Evolutionary conservation across 2,797 vertebrate genomes (phyloP).

Genomic region (Catamblyrhynchus diadema): DNA sequence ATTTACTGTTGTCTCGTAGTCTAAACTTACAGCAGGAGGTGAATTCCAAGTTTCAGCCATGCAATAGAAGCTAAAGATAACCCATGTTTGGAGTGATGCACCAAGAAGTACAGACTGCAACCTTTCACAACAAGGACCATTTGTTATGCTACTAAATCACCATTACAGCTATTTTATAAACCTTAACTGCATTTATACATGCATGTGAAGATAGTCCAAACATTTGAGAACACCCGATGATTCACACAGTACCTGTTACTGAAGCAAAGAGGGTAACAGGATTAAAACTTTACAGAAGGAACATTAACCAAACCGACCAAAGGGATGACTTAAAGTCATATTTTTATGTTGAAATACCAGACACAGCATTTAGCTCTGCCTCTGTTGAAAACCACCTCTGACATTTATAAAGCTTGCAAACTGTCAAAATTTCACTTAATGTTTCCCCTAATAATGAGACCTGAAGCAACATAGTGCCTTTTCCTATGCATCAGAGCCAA

Average conservation of each 20-base stretch:
- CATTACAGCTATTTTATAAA: not conserved
- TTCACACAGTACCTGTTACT: not conserved
- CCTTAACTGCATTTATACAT: not conserved
- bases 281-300: not conserved
- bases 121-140: not conserved
- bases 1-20: not conserved
- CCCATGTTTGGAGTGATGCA: not conserved
- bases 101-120: not conserved
- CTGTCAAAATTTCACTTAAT: not conserved
- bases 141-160: not conserved
- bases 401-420: not conserved
- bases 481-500: not conserved
- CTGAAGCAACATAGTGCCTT: not conserved
- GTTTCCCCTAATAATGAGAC: not conserved
- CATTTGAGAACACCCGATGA: not conserved
- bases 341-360: not conserved
- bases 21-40: not conserved
- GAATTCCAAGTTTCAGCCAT: not conserved
- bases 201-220: not conserved
- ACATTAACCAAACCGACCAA: not conserved
- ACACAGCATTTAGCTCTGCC: not conserved
- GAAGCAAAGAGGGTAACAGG: not conserved
- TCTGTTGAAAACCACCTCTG: not conserved
- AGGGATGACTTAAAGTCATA: not conserved
- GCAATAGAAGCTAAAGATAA: not conserved